Evolutionary conservation across 2,888 invertebrate genomes (phyloP), one percentile per base, ranked within the genome.

Genomic region (Halictus quadricinctus): DNA sequence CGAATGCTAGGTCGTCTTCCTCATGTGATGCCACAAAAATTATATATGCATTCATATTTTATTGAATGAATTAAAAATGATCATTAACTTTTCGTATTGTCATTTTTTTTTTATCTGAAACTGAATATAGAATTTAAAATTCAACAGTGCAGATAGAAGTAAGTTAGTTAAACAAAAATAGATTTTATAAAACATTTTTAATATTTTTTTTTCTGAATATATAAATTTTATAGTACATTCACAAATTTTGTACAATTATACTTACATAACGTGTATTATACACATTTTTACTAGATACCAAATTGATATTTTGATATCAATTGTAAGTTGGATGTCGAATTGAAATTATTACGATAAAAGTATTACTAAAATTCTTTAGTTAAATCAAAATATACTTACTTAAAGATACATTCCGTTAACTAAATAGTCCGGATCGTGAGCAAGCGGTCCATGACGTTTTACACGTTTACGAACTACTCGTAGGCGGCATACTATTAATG

Each of bases 331-430:
- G 69, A 41, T 83, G 29, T 83, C 25, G 54, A 72, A 83, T 73
- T 46, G 5, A 77, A 36, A 76, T n/a, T 12, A 29, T 21, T 76
- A 60, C 66, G 58, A 48, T 66, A 46, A n/a, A 72, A 79, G 43
- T 87, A 84, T 79, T 60, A 81, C n/a, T 74, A 70, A 41, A 79
- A 21, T 76, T 13, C 15, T 69, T 69, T 29, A 48, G 29, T 58
- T 79, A 82, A 58, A 80, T 64, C 48, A 60, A 79, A 74, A 80
- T 60, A 12, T 80, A 72, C 83, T 76, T 81, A 87, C 92, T 96
- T 97, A 98, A 94, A 99, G 96, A 95, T 99, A 99, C 99, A 99
- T 99, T 93, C 99, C 99, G 95, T 99, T 99, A 91, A 99, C 99
- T 92, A 99, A 96, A 95, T 99, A 99, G 95, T 99, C 99, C 0